Percentiles rank a stretch among this genome's conserved stretches.
These are phyloP conservation scores for Motacilla tschutschensis DNA, from an alignment of 2,113 vertebrate species.

Conservation along the genomic window DNA sequence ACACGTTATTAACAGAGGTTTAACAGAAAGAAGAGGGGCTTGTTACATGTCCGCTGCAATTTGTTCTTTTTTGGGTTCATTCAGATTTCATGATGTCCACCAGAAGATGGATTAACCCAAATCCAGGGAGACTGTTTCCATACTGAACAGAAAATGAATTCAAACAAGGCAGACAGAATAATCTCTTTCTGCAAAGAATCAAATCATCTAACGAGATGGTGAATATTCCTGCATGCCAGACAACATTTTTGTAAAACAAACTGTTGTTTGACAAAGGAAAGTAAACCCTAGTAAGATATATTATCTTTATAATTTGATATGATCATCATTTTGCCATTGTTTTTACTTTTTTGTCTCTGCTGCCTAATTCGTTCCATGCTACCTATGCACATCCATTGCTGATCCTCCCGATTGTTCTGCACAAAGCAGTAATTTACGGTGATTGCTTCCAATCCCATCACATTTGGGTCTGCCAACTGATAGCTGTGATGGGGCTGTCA, in stretches of 20 bases:
- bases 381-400: neutral
- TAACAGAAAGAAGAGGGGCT: slow-evolving; percentile 48
- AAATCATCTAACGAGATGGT: neutral
- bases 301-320: neutral
- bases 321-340: neutral
- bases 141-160: slow-evolving; percentile 33
- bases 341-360: neutral
- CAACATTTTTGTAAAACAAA: neutral
- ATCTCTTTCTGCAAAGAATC: neutral
- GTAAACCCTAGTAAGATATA: neutral
- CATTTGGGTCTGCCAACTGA: neutral
- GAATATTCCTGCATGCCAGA: neutral
- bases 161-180: slow-evolving; percentile 32
- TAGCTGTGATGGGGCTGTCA: neutral
- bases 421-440: neutral
- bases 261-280: neutral
- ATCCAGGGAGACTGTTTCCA: slow-evolving; percentile 34
- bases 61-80: slow-evolving; percentile 56
- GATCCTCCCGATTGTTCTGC: neutral
- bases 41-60: slow-evolving; percentile 48
- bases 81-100: slow-evolving; percentile 45
- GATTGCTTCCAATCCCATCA: neutral
- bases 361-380: neutral
- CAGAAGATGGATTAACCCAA: slow-evolving; percentile 47
- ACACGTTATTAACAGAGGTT: slow-evolving; percentile 61